Percentiles rank a stretch among this genome's conserved stretches.
These are phyloP conservation scores for Rhinoptilus africanus DNA, from an alignment of 2,113 vertebrate genomes.

Conservation along the genomic window DNA sequence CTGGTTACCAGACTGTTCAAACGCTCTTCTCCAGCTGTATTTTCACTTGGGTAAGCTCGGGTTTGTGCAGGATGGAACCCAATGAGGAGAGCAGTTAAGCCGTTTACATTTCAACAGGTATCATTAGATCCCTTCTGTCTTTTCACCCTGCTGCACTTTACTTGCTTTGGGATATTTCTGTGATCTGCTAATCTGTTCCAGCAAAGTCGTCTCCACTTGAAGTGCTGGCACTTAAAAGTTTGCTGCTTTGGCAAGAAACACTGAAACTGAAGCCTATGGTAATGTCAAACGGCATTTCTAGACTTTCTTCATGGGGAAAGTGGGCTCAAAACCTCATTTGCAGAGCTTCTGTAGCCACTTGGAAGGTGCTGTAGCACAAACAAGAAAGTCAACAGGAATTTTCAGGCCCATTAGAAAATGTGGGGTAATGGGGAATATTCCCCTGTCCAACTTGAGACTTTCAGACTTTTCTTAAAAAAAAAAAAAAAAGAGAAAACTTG, in stretches of 20 bases:
- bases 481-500: background rate
- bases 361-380: background rate
- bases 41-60: background rate
- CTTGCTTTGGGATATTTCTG: background rate
- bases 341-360: background rate
- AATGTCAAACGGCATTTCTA: background rate
- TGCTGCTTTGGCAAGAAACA: background rate
- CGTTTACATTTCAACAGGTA: slow-evolving; percentile 2
- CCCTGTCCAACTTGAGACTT: background rate
- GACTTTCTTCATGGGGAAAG: background rate
- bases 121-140: slow-evolving; percentile 26
- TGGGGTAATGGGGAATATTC: background rate
- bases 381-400: background rate
- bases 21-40: background rate
- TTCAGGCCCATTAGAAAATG: background rate
- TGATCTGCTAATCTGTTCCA: slow-evolving; percentile 1
- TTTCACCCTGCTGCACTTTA: slow-evolving; percentile 1
- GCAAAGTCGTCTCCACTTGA: background rate
- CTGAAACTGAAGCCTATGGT: background rate
- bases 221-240: background rate
- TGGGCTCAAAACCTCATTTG: background rate
- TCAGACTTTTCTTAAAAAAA: background rate
- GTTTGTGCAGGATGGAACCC: background rate
- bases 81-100: background rate
- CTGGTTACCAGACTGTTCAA: background rate